Conservation (phyloP, 1,140 invertebrate species). For the Dendroctonus ponderosae region DNA sequence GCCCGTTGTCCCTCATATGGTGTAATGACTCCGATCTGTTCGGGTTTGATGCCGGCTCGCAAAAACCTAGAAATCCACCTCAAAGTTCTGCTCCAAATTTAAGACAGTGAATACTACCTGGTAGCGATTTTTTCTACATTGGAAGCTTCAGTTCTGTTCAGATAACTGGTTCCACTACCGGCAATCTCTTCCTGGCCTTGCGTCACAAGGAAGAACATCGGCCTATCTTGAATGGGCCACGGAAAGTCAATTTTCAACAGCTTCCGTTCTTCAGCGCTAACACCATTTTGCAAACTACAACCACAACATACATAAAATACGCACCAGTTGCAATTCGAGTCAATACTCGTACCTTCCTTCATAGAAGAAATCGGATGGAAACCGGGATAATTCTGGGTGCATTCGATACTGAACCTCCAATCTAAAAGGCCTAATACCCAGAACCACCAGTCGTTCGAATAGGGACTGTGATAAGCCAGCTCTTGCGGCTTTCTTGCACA, state of each 20-base stretch:
- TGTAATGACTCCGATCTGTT: conserved; percentile 99
- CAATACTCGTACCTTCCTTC: conserved; percentile 66
- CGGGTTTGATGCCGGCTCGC: conserved; percentile 91
- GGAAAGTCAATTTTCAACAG: conserved; percentile 93
- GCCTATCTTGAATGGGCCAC: conserved; percentile 94
- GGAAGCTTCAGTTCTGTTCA: conserved; percentile 97
- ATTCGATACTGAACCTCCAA: conserved; percentile 99
- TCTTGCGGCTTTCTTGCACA: conserved; percentile 98
- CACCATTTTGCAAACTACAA: conserved; percentile 85
- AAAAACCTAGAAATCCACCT: conserved; percentile 64
- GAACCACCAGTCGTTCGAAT: conserved; percentile 94
- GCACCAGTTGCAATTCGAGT: conserved; percentile 62
- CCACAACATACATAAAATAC: conserved; percentile 1
- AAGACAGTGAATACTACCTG: conserved; percentile 38
- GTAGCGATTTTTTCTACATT: conserved; percentile 98
- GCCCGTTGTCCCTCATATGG: conserved; percentile 99
- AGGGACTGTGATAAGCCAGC: conserved; percentile 96
- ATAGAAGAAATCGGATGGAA: conserved; percentile 99
- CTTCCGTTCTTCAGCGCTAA: conserved; percentile 91
- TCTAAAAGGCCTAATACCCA: conserved; percentile 92
- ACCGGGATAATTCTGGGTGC: conserved; percentile 95
- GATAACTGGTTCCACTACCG: conserved; percentile 95
- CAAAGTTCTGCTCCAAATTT: background rate
- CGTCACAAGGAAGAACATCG: conserved; percentile 99
- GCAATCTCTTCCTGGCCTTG: conserved; percentile 99